Conservation (phyloP, 2,113 vertebrate genomes). For the Coptodon rendalli region DNA sequence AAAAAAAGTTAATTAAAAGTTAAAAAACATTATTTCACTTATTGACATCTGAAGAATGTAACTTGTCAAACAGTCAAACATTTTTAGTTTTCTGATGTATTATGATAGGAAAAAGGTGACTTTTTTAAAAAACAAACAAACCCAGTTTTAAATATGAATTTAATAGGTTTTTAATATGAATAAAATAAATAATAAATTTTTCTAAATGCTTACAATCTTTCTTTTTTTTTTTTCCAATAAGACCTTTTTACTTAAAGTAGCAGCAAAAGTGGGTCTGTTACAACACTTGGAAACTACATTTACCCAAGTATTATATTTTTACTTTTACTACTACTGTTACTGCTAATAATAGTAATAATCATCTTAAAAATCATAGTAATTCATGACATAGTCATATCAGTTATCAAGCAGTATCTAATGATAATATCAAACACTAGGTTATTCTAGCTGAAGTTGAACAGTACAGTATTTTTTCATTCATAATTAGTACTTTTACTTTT, state of each 20-base stretch:
- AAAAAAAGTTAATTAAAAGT: not conserved
- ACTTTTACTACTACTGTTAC: not conserved
- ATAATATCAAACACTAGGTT: not conserved
- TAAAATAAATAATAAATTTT: not conserved
- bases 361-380: not conserved
- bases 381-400: not conserved
- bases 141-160: not conserved
- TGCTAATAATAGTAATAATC: not conserved
- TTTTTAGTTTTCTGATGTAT: not conserved
- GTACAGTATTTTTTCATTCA: not conserved
- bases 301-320: not conserved
- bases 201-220: not conserved
- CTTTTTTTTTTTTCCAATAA: not conserved
- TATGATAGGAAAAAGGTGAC: not conserved
- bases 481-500: not conserved
- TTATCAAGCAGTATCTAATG: not conserved
- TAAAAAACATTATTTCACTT: not conserved
- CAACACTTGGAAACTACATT: not conserved
- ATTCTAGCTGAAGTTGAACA: not conserved
- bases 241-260: not conserved
- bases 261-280: not conserved
- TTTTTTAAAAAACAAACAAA: not conserved
- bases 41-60: not conserved
- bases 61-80: not conserved
- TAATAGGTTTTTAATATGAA: not conserved